These are phyloP conservation scores for Urocitellus parryii DNA, from an alignment of 2,113 vertebrate species.

Conservation along the genomic window DNA sequence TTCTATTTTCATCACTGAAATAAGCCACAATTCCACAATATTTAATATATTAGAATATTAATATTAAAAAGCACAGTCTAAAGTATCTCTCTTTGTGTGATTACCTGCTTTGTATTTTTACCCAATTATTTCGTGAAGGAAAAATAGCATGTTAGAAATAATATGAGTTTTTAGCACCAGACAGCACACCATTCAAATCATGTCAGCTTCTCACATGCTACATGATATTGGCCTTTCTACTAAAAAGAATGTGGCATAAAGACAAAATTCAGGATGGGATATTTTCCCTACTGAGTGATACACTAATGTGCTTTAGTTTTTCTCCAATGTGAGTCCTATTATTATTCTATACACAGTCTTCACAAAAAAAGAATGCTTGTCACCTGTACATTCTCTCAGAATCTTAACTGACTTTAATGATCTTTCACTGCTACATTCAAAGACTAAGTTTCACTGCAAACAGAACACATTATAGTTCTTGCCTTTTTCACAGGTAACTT, in stretches of 20 bases:
- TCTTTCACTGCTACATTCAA: background rate
- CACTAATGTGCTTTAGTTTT: background rate
- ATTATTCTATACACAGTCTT: background rate
- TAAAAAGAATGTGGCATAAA: background rate
- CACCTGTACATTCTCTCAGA: background rate
- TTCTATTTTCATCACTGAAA: background rate
- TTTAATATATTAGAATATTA: background rate
- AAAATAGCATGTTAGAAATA: background rate
- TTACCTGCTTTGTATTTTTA: background rate
- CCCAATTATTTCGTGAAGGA: background rate
- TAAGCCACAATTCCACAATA: background rate
- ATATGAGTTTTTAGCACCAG: background rate
- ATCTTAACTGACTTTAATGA: background rate
- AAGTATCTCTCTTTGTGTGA: conserved; percentile 6
- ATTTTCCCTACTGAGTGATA: background rate
- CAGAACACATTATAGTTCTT: background rate
- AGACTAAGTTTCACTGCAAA: background rate
- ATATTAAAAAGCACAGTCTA: background rate
- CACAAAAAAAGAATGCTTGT: background rate
- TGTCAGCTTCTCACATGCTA: background rate
- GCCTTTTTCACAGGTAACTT: background rate
- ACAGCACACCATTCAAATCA: background rate
- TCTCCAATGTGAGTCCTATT: background rate
- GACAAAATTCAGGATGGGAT: background rate
- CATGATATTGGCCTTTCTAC: background rate